Conservation (phyloP, 1,140 invertebrate species). For the Ostrea edulis region DNA sequence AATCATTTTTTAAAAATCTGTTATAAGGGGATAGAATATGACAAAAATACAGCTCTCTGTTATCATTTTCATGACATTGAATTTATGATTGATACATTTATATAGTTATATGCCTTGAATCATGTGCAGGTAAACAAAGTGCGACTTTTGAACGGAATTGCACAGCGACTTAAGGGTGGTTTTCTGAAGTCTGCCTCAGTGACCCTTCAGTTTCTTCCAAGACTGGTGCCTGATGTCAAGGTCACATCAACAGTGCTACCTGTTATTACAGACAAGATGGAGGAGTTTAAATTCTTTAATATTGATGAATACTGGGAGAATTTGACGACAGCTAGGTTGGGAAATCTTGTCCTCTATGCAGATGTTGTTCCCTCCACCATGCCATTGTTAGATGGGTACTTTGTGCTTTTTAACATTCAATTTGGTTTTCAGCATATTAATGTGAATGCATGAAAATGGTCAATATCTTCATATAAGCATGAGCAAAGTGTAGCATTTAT, state of each 20-base stretch:
- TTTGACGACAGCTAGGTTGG: slow-evolving; percentile 87
- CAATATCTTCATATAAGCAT: no score
- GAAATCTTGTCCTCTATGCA: slow-evolving; percentile 90
- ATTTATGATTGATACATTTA: no score
- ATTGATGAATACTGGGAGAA: slow-evolving; percentile 82
- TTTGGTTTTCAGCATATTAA: no score
- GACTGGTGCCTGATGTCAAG: slow-evolving; percentile 11
- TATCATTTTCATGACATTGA: no score
- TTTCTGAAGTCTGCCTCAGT: slow-evolving; percentile 82
- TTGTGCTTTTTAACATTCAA: not conserved
- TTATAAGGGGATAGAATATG: no score
- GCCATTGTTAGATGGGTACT: slow-evolving; percentile 83
- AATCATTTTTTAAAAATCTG: no score
- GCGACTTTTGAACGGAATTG: slow-evolving; percentile 83
- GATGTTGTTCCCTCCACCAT: slow-evolving; percentile 90
- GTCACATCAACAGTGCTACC: slow-evolving; percentile 60
- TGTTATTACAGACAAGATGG: slow-evolving; percentile 59
- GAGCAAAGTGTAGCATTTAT: no score
- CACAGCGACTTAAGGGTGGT: slow-evolving; percentile 80
- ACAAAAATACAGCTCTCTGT: no score
- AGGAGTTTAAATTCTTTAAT: slow-evolving; percentile 87
- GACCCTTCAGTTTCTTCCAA: slow-evolving; percentile 82
- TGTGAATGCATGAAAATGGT: no score
- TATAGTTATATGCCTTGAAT: no score
- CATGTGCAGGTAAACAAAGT: slow-evolving; percentile 82